phyloP scores from a whole-genome alignment of 2,113 vertebrate species.

The Nothocercus julius region DNA sequence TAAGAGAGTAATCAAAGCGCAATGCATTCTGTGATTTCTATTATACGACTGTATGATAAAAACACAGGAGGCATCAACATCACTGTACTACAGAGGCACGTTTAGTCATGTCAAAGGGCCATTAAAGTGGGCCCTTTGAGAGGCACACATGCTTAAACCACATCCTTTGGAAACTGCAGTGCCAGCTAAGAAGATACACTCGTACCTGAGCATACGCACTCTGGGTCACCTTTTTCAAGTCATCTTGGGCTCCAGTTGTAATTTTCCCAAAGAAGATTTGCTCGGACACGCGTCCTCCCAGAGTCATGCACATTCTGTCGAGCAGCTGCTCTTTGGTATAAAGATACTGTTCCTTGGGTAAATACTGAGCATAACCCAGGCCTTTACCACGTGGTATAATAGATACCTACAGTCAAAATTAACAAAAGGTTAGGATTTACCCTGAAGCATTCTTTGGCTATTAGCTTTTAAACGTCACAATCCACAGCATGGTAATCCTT shows the following conservation, averaged over 20 bases:
- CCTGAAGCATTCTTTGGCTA: background rate
- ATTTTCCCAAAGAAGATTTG: conserved; percentile 95
- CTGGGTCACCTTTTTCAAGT: conserved; percentile 95
- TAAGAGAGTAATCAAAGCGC: background rate
- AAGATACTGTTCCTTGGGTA: conserved; percentile 94
- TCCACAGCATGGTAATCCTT: background rate
- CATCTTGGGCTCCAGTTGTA: conserved; percentile 96
- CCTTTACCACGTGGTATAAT: conserved; percentile 97
- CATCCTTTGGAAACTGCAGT: background rate
- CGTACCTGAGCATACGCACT: conserved; percentile 95
- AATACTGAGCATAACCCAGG: conserved; percentile 96
- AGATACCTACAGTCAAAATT: conserved; percentile 85
- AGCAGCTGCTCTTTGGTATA: conserved; percentile 97
- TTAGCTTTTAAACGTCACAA: background rate
- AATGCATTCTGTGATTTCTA: rapidly evolving
- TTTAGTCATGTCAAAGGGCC: background rate
- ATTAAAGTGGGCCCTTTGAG: background rate
- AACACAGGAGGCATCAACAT: background rate
- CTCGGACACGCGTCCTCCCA: conserved; percentile 93
- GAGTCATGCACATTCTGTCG: conserved; percentile 97
- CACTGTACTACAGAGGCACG: background rate
- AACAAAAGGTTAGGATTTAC: background rate
- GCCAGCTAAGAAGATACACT: background rate
- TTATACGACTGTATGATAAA: background rate
- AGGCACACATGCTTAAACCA: background rate